Conservation (phyloP, 1,140 invertebrate genomes). For the Goniozus legneri region DNA sequence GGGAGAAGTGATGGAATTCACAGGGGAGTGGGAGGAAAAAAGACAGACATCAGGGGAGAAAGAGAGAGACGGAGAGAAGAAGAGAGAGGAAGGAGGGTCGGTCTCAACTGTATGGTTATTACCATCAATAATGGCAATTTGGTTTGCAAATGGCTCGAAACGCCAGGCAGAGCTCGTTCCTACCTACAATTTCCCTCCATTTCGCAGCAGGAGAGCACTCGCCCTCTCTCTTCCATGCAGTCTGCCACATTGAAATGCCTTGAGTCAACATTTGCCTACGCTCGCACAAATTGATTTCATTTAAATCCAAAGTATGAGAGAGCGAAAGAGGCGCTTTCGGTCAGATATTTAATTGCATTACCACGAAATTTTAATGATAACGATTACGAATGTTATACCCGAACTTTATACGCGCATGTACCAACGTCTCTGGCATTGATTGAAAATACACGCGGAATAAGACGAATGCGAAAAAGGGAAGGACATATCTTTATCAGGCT, state of each 20-base stretch:
- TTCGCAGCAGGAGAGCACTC: slow-evolving; percentile 44
- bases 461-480: no score
- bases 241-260: slow-evolving; percentile 50
- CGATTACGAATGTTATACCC: slow-evolving; percentile 15
- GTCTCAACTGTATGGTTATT: slow-evolving; percentile 51
- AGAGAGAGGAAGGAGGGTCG: slow-evolving; percentile 17
- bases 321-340: slow-evolving; percentile 34
- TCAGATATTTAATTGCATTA: slow-evolving; percentile 44
- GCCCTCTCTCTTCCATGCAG: slow-evolving; percentile 30
- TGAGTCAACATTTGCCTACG: slow-evolving; percentile 53
- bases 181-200: slow-evolving; percentile 50
- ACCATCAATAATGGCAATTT: slow-evolving; percentile 55
- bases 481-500: no score
- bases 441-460: no score
- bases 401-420: no score
- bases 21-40: neutral
- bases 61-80: neutral
- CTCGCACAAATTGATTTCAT: slow-evolving; percentile 52
- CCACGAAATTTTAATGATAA: slow-evolving; percentile 27
- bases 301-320: slow-evolving; percentile 47
- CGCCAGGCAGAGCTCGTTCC: slow-evolving; percentile 42
- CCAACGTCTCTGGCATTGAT: no score
- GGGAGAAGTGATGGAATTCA: neutral
- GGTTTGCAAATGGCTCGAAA: slow-evolving; percentile 52
- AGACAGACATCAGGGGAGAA: slow-evolving; percentile 2